phyloP scores from a whole-genome alignment of 2,888 invertebrate species.

The Orchesellides sinensis region DNA sequence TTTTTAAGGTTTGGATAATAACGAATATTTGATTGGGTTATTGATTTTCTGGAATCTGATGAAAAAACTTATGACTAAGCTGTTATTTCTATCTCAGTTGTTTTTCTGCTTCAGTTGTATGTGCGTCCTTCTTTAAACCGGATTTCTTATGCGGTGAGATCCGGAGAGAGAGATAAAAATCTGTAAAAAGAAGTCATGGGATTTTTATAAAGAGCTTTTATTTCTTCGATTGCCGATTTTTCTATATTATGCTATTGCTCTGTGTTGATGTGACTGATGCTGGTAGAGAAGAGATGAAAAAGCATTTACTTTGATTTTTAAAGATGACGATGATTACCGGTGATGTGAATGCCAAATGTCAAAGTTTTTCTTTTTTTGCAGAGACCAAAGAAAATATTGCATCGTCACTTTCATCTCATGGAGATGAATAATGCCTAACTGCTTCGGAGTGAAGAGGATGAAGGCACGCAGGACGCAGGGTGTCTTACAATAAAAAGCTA shows the following conservation, averaged over 20 bases:
- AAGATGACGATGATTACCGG: slow-evolving; percentile 34
- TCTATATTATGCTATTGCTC: slow-evolving; percentile 29
- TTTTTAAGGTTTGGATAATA: no score
- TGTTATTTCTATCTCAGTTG: not conserved
- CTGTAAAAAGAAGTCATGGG: not conserved
- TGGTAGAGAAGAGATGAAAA: not conserved
- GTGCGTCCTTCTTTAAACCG: slow-evolving; percentile 43
- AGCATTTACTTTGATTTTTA: not conserved
- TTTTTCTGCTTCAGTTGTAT: not conserved
- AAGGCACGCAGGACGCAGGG: slow-evolving; percentile 24
- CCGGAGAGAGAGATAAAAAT: slow-evolving; percentile 13
- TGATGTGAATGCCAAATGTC: slow-evolving; percentile 61
- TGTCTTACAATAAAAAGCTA: slow-evolving; percentile 55
- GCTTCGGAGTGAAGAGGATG: slow-evolving; percentile 13
- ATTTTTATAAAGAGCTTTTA: not conserved
- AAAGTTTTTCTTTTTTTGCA: slow-evolving; percentile 16
- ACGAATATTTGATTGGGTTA: no score
- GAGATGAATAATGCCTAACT: slow-evolving; percentile 1
- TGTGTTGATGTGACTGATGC: slow-evolving; percentile 39
- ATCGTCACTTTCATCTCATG: slow-evolving; percentile 27
- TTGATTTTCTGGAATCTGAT: slow-evolving; percentile 42
- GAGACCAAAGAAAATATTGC: not conserved
- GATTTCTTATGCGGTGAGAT: slow-evolving; percentile 43
- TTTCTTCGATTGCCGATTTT: slow-evolving; percentile 28
- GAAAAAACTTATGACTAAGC: not conserved